Percentiles rank a stretch among this genome's conserved stretches.
Evolutionary conservation across 2,888 invertebrate species (phyloP).

Genomic region (Emesis russula): DNA sequence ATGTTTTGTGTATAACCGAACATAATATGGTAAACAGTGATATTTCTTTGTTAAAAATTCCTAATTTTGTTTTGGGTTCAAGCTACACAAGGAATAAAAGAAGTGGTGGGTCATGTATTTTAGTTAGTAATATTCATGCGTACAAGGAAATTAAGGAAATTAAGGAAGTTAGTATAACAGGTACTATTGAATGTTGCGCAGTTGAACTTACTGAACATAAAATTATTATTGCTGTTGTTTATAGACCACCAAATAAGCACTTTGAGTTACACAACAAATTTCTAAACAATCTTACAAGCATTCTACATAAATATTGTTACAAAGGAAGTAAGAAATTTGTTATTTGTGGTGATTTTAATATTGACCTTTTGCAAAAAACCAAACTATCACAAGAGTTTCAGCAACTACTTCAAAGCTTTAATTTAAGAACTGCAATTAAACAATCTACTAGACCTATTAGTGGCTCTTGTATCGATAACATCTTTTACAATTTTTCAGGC

Average conservation of each 20-base stretch:
- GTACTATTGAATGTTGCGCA: background rate
- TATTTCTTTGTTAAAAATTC: background rate
- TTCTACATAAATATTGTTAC: background rate
- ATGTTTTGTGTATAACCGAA: background rate
- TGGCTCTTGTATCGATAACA: background rate
- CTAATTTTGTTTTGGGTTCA: background rate
- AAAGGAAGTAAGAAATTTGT: background rate
- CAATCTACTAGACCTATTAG: background rate
- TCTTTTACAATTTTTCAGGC: background rate
- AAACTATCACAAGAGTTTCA: background rate
- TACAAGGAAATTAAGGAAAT: background rate
- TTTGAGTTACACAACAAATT: background rate
- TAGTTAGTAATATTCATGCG: background rate
- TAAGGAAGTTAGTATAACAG: background rate
- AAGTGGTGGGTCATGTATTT: conserved; percentile 1
- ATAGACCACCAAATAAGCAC: background rate
- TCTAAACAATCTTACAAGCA: background rate
- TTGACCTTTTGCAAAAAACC: background rate
- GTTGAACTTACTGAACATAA: background rate
- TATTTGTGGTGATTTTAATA: background rate
- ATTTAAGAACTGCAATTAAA: background rate
- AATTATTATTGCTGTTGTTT: background rate
- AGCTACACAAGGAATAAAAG: background rate
- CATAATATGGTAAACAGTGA: background rate
- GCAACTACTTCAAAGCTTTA: background rate